A percentile compares a stretch with the other conserved stretches of the same genome.
phyloP scores from a whole-genome alignment of 2,888 invertebrate species.

The Seira ritae region DNA sequence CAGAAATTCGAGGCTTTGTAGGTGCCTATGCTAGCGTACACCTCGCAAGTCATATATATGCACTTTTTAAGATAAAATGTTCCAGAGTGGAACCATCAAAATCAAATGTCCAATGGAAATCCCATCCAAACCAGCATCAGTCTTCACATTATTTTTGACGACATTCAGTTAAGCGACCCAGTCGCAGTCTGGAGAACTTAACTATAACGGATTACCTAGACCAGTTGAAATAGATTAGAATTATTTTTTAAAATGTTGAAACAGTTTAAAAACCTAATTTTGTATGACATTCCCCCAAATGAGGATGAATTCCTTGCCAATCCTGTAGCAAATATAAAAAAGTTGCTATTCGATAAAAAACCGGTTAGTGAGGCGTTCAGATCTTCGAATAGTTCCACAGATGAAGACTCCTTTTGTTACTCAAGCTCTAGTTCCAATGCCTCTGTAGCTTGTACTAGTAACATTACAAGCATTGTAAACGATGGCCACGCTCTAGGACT shows the following conservation, averaged over 20 bases:
- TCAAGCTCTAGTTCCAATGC: not conserved
- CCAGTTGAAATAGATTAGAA: too few relatives aligned
- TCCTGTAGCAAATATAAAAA: conserved; percentile 13
- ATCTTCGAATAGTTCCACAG: not conserved
- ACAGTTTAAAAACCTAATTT: conserved; percentile 30
- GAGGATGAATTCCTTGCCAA: conserved; percentile 22
- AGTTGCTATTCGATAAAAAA: conserved; percentile 4
- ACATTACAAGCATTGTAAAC: conserved; percentile 28
- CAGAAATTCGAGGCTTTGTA: too few relatives aligned
- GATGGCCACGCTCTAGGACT: conserved; percentile 59
- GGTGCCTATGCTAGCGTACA: too few relatives aligned
- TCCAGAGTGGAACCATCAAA: too few relatives aligned
- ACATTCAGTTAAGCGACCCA: too few relatives aligned
- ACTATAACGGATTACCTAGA: too few relatives aligned
- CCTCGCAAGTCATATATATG: too few relatives aligned
- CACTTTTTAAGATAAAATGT: too few relatives aligned
- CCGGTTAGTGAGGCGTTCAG: not conserved
- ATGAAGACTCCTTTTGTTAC: not conserved
- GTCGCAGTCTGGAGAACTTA: too few relatives aligned
- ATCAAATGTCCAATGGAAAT: too few relatives aligned
- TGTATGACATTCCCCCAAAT: conserved; percentile 35
- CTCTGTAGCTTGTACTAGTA: not conserved
- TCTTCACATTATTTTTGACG: too few relatives aligned
- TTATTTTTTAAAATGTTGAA: conserved; percentile 23
- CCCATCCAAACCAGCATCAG: too few relatives aligned